These are phyloP conservation scores for Andrena camellia DNA, from an alignment of 2,888 invertebrate genomes.

Conservation along the genomic window DNA sequence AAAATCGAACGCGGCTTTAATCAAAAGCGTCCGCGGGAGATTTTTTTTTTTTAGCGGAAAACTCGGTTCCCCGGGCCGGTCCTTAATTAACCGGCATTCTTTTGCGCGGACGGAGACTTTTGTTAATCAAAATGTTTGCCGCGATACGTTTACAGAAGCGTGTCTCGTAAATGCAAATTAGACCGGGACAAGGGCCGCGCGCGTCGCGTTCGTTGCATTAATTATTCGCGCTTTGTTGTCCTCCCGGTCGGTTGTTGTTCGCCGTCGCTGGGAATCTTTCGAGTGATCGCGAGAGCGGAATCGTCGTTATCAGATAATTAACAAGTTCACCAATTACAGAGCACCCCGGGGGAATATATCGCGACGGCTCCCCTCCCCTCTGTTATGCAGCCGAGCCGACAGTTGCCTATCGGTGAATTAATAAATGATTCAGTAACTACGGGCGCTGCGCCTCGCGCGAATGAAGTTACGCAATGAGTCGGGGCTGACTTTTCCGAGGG, in stretches of 20 bases:
- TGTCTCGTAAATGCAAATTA: constrained; percentile 59
- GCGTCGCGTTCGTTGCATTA: constrained; percentile 45
- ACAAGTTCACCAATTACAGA: constrained; percentile 66
- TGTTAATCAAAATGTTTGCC: constrained; percentile 53
- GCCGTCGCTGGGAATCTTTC: constrained; percentile 47
- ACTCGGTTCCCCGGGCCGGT: too few species aligned
- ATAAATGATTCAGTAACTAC: constrained; percentile 67
- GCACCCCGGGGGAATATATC: constrained; percentile 1
- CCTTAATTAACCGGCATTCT: constrained; percentile 51
- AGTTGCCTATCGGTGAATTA: constrained; percentile 60
- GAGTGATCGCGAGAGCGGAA: constrained; percentile 40
- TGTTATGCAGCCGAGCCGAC: constrained; percentile 28
- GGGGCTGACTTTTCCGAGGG: constrained; percentile 37
- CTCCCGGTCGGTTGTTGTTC: constrained; percentile 6
- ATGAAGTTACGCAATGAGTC: constrained; percentile 57
- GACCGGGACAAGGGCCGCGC: constrained; percentile 34
- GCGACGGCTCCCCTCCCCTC: background rate
- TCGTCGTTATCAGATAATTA: constrained; percentile 71
- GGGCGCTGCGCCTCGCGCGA: constrained; percentile 3
- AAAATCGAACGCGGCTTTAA: constrained; percentile 52
- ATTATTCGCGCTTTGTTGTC: constrained; percentile 62
- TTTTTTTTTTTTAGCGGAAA: constrained; percentile 5
- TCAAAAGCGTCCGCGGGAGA: constrained; percentile 25
- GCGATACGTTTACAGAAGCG: constrained; percentile 32
- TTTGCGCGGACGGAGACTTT: constrained; percentile 27